phyloP scores from a whole-genome alignment of 1,140 invertebrate species.

The Nasonia giraulti region DNA sequence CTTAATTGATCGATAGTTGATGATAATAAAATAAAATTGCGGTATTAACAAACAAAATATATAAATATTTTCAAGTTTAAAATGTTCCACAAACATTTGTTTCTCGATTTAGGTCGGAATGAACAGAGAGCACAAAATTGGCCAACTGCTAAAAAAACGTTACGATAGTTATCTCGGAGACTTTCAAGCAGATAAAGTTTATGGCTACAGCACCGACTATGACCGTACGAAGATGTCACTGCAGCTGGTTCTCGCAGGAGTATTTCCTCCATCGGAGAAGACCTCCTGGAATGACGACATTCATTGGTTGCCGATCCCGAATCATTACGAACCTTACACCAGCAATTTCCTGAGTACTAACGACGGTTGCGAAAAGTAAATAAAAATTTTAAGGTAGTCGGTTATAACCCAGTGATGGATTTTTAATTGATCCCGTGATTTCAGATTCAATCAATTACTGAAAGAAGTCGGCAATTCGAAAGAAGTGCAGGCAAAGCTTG shows the following conservation, averaged over 20 bases:
- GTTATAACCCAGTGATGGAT: too few relatives aligned
- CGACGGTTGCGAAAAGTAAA: not conserved
- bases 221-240: conserved; percentile 9
- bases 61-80: too few relatives aligned
- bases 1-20: too few relatives aligned
- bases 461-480: not conserved
- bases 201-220: not conserved
- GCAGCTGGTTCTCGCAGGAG: not conserved
- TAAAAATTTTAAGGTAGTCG: too few relatives aligned
- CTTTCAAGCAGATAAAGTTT: not conserved
- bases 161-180: not conserved
- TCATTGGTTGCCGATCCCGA: not conserved
- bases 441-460: not conserved
- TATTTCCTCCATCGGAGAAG: not conserved
- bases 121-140: not conserved
- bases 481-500: not conserved
- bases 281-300: not conserved
- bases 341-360: not conserved
- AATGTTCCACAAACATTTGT: too few relatives aligned
- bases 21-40: too few relatives aligned
- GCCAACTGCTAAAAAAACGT: not conserved
- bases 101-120: not conserved
- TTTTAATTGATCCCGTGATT: not conserved
- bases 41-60: too few relatives aligned
- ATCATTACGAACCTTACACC: not conserved